phyloP scores from a whole-genome alignment of 2,797 vertebrate species.

The Yasuhikotakia modesta region DNA sequence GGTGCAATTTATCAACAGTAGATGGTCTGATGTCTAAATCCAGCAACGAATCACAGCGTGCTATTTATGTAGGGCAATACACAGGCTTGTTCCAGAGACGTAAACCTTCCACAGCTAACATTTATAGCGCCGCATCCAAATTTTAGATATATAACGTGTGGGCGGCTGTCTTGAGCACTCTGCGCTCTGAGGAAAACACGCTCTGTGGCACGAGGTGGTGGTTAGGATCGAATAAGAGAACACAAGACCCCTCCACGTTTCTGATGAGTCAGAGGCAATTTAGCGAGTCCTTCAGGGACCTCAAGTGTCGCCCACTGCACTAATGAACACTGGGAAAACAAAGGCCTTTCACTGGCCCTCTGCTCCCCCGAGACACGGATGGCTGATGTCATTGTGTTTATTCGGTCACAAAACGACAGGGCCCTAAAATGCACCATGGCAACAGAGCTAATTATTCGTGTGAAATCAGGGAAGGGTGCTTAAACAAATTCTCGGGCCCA shows the following conservation, averaged over 20 bases:
- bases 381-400: constrained; percentile 65
- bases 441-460: constrained; percentile 60
- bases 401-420: constrained; percentile 54
- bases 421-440: constrained; percentile 54
- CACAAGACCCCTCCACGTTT: constrained; percentile 43
- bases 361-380: constrained; percentile 52
- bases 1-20: constrained; percentile 66
- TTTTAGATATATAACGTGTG: constrained; percentile 49
- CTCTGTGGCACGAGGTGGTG: constrained; percentile 37
- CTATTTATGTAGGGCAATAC: constrained; percentile 58
- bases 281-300: constrained; percentile 56
- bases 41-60: constrained; percentile 54
- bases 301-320: constrained; percentile 58
- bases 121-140: constrained; percentile 41
- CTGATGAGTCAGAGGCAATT: constrained; percentile 56
- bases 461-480: constrained; percentile 52
- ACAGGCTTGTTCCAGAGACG: constrained; percentile 40
- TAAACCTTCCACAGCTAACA: constrained; percentile 40
- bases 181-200: constrained; percentile 5
- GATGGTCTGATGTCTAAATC: constrained; percentile 62
- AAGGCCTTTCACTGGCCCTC: constrained; percentile 61
- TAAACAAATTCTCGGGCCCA: constrained; percentile 45
- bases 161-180: constrained; percentile 23
- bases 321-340: constrained; percentile 68
- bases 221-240: constrained; percentile 25